Evolutionary conservation across 2,797 vertebrate species (phyloP).

Genomic region (Gambusia yucatana): DNA sequence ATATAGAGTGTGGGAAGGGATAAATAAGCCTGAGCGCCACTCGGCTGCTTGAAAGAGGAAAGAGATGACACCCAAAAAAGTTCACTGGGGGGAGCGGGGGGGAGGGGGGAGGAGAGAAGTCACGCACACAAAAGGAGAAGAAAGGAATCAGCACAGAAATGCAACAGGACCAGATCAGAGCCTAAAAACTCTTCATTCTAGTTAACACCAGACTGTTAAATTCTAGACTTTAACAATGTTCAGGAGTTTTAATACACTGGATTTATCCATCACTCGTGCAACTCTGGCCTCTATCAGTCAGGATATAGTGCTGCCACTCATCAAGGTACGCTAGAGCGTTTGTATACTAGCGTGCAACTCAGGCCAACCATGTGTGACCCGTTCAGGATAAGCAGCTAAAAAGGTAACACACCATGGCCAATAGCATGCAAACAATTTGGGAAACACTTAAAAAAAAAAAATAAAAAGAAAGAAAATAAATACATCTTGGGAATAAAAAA

Average conservation of each 20-base stretch:
- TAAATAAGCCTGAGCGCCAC: conserved; percentile 59
- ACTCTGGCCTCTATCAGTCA: conserved; percentile 71
- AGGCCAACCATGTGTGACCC: conserved; percentile 60
- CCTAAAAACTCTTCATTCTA: conserved; percentile 78
- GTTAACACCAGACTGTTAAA: conserved; percentile 69
- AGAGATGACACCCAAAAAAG: conserved; percentile 52
- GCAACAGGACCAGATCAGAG: conserved; percentile 80
- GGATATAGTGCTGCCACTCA: conserved; percentile 63
- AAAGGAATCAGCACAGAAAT: conserved; percentile 61
- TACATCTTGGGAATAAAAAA: conserved; percentile 88
- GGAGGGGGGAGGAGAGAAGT: not conserved
- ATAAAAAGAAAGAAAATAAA: conserved; percentile 95
- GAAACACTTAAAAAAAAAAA: conserved; percentile 67
- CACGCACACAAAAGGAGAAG: conserved; percentile 48
- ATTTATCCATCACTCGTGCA: conserved; percentile 65
- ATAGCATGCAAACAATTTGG: conserved; percentile 76
- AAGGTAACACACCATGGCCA: conserved; percentile 72
- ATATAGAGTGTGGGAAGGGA: conserved; percentile 56
- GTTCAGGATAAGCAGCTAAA: conserved; percentile 68
- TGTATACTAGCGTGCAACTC: conserved; percentile 54
- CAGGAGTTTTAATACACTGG: conserved; percentile 60
- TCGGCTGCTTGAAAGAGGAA: conserved; percentile 39
- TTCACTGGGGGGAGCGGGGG: conserved; percentile 5
- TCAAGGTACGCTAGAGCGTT: conserved; percentile 49
- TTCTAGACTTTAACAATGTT: conserved; percentile 63